These are phyloP conservation scores for Gobionotothen gibberifrons DNA, from an alignment of 2,797 vertebrate species.

Conservation along the genomic window DNA sequence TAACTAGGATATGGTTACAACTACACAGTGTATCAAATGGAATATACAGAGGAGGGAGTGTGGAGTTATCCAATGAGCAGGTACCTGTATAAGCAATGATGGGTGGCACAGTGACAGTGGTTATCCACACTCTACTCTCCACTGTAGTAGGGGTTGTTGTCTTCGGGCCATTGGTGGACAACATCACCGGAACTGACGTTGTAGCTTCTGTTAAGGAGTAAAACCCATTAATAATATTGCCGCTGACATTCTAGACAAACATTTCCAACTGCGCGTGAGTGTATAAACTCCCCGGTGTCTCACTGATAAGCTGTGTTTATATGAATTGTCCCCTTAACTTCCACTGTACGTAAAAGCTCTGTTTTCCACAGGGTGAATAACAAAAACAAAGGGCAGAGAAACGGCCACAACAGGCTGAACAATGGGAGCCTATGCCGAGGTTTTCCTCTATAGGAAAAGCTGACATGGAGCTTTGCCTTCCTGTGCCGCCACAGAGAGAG, in stretches of 20 bases:
- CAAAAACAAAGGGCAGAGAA: conserved; percentile 72
- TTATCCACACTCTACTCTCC: conserved; percentile 59
- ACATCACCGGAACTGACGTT: conserved; percentile 67
- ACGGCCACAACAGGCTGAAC: conserved; percentile 68
- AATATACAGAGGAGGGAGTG: not conserved
- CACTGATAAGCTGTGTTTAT: conserved; percentile 57
- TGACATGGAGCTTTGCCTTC: conserved; percentile 80
- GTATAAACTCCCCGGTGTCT: conserved; percentile 36
- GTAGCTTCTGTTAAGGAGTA: conserved; percentile 72
- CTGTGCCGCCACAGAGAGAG: conserved; percentile 70
- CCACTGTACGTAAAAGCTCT: conserved; percentile 40
- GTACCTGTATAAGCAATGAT: conserved; percentile 77
- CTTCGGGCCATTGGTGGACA: conserved; percentile 63
- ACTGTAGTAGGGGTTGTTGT: conserved; percentile 33
- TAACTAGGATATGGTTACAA: not conserved
- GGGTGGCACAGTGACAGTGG: conserved; percentile 67
- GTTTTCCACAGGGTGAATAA: conserved; percentile 61
- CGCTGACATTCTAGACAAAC: conserved; percentile 19
- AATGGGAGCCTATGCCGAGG: conserved; percentile 74
- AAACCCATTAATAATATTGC: not conserved
- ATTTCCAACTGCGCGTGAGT: conserved; percentile 28
- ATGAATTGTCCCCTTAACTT: conserved; percentile 38
- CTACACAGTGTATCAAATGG: not conserved
- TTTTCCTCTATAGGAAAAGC: conserved; percentile 81
- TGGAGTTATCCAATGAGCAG: not conserved